Evolutionary conservation across 2,888 invertebrate species (phyloP).

Genomic region (Aricia artaxerxes): DNA sequence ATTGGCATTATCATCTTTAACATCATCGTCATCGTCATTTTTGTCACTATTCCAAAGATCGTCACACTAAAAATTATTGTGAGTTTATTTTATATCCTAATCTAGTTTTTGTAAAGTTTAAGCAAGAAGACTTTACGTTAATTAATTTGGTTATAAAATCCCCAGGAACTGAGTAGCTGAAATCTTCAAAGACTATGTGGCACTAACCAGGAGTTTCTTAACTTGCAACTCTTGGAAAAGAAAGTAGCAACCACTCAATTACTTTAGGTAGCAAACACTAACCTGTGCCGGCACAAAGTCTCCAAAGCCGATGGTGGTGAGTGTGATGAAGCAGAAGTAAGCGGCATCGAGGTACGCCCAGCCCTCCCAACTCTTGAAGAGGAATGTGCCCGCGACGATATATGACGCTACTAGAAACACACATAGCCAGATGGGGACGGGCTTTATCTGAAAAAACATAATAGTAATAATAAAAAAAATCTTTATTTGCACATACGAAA

Average conservation of each 20-base stretch:
- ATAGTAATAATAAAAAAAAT: not conserved
- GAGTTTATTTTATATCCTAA: no score
- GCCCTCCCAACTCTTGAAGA: constrained; percentile 91
- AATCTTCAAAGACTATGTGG: no score
- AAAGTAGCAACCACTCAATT: not conserved
- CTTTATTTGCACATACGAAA: no score
- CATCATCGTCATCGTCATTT: not conserved
- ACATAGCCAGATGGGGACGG: constrained; percentile 94
- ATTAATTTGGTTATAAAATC: no score
- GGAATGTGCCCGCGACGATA: constrained; percentile 92
- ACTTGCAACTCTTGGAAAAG: not conserved
- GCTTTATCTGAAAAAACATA: constrained; percentile 66
- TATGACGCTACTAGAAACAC: constrained; percentile 93
- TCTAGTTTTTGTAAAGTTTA: no score
- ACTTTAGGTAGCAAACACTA: not conserved
- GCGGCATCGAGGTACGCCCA: constrained; percentile 94
- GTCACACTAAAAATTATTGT: no score
- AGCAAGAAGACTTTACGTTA: no score
- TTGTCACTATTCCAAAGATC: not conserved
- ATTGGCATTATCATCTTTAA: not conserved
- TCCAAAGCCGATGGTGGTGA: constrained; percentile 96
- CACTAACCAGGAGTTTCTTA: not conserved
- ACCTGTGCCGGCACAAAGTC: constrained; percentile 94
- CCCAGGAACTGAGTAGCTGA: no score
- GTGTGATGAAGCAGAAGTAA: constrained; percentile 96